phyloP scores from a whole-genome alignment of 2,888 invertebrate genomes.

The Clusia tigrina region DNA sequence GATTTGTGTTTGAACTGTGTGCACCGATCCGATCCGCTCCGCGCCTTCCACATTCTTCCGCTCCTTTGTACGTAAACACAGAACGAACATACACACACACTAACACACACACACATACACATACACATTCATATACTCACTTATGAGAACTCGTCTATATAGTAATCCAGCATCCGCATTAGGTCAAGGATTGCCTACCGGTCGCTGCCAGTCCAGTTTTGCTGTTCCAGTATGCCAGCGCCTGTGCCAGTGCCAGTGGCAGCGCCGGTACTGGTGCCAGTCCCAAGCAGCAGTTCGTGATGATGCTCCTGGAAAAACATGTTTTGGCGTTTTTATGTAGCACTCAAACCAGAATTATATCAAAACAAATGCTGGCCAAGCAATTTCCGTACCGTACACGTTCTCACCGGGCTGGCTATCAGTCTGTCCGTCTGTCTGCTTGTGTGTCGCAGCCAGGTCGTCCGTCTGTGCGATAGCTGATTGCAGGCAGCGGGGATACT shows the following conservation, averaged over 20 bases:
- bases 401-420: neutral
- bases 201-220: neutral
- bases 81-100: too few relatives aligned
- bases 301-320: conserved; percentile 29
- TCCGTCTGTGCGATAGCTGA: too few relatives aligned
- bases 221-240: neutral
- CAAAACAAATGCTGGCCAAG: conserved; percentile 21
- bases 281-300: neutral
- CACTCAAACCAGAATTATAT: conserved; percentile 23
- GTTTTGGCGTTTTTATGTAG: conserved; percentile 30
- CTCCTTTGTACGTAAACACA: too few relatives aligned
- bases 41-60: conserved; percentile 26
- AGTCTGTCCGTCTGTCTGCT: conserved; percentile 5
- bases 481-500: too few relatives aligned
- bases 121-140: neutral
- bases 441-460: too few relatives aligned
- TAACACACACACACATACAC: too few relatives aligned
- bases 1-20: conserved; percentile 14
- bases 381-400: neutral
- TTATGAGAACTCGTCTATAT: too few relatives aligned
- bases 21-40: conserved; percentile 25
- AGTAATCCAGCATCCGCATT: conserved; percentile 57
- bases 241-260: neutral
- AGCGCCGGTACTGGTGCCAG: neutral
- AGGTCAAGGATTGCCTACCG: conserved; percentile 56